Percentiles rank a stretch among this genome's conserved stretches.
phyloP scores from a whole-genome alignment of 2,888 invertebrate genomes.

The Lithodes maja region DNA sequence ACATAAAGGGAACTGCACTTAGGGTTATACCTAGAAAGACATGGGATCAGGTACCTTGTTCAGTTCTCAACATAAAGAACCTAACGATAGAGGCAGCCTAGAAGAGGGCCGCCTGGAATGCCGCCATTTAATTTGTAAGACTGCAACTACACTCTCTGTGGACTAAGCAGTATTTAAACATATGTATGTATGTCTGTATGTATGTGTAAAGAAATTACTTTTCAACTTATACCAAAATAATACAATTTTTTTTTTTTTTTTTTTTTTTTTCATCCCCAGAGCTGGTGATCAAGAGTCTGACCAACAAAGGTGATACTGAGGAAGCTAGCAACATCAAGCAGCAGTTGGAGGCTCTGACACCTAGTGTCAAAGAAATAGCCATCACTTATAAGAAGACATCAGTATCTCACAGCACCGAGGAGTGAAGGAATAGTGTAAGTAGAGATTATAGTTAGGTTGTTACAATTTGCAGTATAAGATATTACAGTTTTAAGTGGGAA shows the following conservation, averaged over 20 bases:
- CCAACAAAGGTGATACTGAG: conserved; percentile 76
- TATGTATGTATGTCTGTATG: background rate
- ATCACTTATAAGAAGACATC: conserved; percentile 68
- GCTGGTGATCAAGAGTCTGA: conserved; percentile 80
- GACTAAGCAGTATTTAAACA: too few relatives aligned
- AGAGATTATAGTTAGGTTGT: too few relatives aligned
- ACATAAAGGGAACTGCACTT: too few relatives aligned
- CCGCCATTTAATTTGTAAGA: too few relatives aligned
- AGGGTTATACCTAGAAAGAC: too few relatives aligned
- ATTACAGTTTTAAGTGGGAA: too few relatives aligned
- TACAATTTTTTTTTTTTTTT: background rate
- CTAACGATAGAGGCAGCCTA: too few relatives aligned
- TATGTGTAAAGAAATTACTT: conserved; percentile 2
- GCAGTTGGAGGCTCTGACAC: conserved; percentile 74
- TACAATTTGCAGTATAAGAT: too few relatives aligned
- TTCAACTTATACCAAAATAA: background rate
- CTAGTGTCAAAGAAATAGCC: conserved; percentile 72
- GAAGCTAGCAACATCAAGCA: conserved; percentile 77
- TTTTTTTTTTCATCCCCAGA: conserved; percentile 76
- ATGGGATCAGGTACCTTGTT: too few relatives aligned
- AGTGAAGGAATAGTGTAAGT: conserved; percentile 4
- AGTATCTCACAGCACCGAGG: conserved; percentile 28
- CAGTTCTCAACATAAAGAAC: too few relatives aligned
- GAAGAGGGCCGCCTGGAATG: too few relatives aligned
- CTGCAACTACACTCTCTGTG: too few relatives aligned